phyloP scores from a whole-genome alignment of 37 sponge, comb jelly and placozoan genomes.

The Axinella damicornis region DNA sequence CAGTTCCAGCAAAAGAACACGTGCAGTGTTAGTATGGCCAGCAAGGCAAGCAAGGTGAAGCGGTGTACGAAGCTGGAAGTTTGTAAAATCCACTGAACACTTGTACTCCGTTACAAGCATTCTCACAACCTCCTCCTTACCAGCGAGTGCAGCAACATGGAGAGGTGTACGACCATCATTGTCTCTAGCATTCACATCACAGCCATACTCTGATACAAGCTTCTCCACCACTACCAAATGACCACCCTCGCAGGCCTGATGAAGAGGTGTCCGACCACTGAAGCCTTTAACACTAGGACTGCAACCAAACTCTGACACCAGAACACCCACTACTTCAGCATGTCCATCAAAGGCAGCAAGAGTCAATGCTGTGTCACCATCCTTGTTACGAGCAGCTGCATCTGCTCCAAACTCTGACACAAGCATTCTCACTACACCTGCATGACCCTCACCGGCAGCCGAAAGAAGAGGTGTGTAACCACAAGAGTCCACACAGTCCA shows the following conservation, averaged over 20 bases:
- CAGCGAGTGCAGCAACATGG: constrained; percentile 2
- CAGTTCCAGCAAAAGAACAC: not conserved
- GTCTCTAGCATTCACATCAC: not conserved
- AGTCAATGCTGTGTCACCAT: constrained; percentile 6
- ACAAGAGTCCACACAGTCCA: not conserved
- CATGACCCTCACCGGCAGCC: not conserved
- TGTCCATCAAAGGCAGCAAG: not conserved
- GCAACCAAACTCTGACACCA: not conserved
- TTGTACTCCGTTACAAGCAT: not conserved
- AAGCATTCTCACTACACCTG: not conserved
- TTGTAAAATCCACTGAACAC: not conserved
- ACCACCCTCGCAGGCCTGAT: no score
- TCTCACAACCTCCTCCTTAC: not conserved
- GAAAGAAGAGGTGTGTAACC: constrained; percentile 8
- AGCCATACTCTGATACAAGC: no score
- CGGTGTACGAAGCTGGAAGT: not conserved
- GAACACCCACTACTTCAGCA: not conserved
- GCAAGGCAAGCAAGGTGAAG: not conserved
- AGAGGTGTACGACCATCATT: not conserved
- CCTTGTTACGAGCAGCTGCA: not conserved
- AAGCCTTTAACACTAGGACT: not conserved
- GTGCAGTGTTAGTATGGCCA: not conserved
- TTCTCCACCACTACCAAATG: no score
- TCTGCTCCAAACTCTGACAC: not conserved
- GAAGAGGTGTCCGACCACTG: constrained; percentile 4